A percentile compares a stretch with the other conserved stretches of the same genome.
These are phyloP conservation scores for Plebejus melissa DNA, from an alignment of 2,888 invertebrate species.

Conservation along the genomic window DNA sequence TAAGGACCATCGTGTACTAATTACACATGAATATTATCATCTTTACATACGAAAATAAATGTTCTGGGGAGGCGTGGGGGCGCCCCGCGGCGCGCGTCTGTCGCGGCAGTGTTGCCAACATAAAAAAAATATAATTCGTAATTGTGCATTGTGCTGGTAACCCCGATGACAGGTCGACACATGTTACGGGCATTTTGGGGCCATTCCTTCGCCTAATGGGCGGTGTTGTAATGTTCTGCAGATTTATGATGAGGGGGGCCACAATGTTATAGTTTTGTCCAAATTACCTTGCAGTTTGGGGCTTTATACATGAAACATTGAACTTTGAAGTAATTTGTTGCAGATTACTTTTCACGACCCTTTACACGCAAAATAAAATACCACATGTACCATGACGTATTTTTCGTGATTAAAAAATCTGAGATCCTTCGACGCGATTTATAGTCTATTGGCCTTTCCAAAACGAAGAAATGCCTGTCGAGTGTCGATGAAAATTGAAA, in stretches of 20 bases:
- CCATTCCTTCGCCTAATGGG: constrained; percentile 73
- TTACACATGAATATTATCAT: constrained; percentile 27
- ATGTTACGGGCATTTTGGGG: constrained; percentile 75
- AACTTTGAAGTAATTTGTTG: neutral
- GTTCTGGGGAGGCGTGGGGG: constrained; percentile 68
- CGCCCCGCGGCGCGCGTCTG: constrained; percentile 73
- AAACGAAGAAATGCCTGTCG: too few relatives aligned
- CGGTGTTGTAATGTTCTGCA: constrained; percentile 69
- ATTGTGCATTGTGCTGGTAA: constrained; percentile 63
- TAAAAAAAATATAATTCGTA: constrained; percentile 69
- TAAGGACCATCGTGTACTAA: neutral
- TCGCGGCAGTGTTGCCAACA: constrained; percentile 68
- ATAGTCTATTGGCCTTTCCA: too few relatives aligned
- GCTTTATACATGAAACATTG: neutral
- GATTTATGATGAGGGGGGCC: constrained; percentile 62
- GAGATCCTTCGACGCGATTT: too few relatives aligned
- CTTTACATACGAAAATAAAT: constrained; percentile 71
- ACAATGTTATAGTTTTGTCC: constrained; percentile 47
- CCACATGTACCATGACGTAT: too few relatives aligned
- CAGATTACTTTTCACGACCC: neutral
- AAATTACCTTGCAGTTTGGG: constrained; percentile 26
- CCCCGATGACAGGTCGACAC: constrained; percentile 78
- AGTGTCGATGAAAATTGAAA: too few relatives aligned
- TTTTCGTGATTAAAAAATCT: too few relatives aligned
- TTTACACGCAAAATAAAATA: too few relatives aligned